phyloP scores from a whole-genome alignment of 2,888 invertebrate genomes.

The Pyrocoelia pectoralis region DNA sequence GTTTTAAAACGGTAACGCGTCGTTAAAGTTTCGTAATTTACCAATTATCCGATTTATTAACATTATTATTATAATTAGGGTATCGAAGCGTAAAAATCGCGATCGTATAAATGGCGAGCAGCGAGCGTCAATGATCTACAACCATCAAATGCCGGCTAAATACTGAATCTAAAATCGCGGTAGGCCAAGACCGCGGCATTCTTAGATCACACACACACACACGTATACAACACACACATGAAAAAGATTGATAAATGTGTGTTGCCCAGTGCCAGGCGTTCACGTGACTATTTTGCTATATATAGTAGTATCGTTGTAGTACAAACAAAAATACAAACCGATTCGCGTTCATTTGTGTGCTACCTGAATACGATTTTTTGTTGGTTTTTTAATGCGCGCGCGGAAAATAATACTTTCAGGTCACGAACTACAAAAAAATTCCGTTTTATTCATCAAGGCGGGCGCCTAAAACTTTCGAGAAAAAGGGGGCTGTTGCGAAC shows the following conservation, averaged over 20 bases:
- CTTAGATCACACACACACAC: slow-evolving; percentile 34
- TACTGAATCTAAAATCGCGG: slow-evolving; percentile 33
- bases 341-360: too few relatives aligned
- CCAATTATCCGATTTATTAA: neutral
- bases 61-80: too few relatives aligned
- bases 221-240: slow-evolving; percentile 21
- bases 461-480: too few relatives aligned
- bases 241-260: slow-evolving; percentile 34
- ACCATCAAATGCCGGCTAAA: slow-evolving; percentile 33
- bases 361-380: too few relatives aligned
- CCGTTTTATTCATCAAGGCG: too few relatives aligned
- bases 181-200: slow-evolving; percentile 35
- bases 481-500: too few relatives aligned
- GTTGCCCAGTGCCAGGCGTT: slow-evolving; percentile 34
- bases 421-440: too few relatives aligned
- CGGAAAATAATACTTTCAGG: too few relatives aligned
- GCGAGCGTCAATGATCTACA: slow-evolving; percentile 21
- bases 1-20: neutral
- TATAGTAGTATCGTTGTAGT: too few relatives aligned
- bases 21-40: neutral
- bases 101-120: neutral
- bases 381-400: too few relatives aligned
- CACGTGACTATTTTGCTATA: slow-evolving; percentile 22
- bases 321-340: too few relatives aligned
- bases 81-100: neutral